Base-by-base conservation (phyloP, 1,140 invertebrate species). In the Pseudachorutes palmiensis region DNA sequence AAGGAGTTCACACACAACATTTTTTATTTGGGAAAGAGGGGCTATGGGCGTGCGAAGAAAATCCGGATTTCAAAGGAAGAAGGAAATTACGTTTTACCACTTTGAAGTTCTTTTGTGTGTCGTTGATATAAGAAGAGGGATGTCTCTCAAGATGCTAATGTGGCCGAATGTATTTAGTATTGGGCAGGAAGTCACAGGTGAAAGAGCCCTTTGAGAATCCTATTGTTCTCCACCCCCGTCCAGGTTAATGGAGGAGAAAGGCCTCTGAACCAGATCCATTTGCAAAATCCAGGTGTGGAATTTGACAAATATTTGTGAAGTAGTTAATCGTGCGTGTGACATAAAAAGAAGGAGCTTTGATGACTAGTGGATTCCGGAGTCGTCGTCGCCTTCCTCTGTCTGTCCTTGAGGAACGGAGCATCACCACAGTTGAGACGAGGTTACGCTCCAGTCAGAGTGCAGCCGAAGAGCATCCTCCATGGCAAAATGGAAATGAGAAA, bases 31-130 rank as follows among this genome's bases (percentile, higher is more conserved):
- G 24, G 51, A 55, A 55, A 19, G 32, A 32, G 65, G 55, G 64
- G 60, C n/a, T n/a, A n/a, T 67, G 69, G 68, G 72, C 72, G 72
- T 73, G 72, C 65, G 72, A 73, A 48, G 64, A 73, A 73, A 73
- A 69, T 69, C 72, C 66, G 72, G 67, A 69, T 73, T 71, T 55
- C 9, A 70, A 64, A 73, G 72, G 72, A 73, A 73, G 72, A 69
- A 55, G 67, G 69, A 73, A 73, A 73, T 73, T 73, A 73, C 65
- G 62, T 30, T 60, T n/a, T n/a, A n/a, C n/a, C n/a, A n/a, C n/a
- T n/a, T n/a, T n/a, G n/a, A n/a, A n/a, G 16, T 64, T 5, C 31
- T 9, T 36, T 36, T 41, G 51, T 12, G 51, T 55, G 3, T 55
- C 12, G 5, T 16, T 55, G 51, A 55, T 55, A 55, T 16, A 26